phyloP scores from a whole-genome alignment of 2,888 invertebrate species.

The Thecocarcelia acutangulata region DNA sequence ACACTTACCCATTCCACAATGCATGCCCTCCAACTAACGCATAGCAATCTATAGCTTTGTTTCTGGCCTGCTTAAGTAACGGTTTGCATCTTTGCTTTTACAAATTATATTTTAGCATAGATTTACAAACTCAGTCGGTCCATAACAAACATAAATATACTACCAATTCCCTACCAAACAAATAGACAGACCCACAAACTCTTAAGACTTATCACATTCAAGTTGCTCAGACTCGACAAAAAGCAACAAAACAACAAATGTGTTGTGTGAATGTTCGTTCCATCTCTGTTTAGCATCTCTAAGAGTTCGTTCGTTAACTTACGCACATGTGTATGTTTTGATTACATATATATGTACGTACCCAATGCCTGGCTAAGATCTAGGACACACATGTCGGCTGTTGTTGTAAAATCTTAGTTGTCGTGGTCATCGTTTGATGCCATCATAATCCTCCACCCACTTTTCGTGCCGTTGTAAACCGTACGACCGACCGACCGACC shows the following conservation, averaged over 20 bases:
- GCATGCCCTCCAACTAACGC: constrained; percentile 1
- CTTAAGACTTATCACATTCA: constrained; percentile 26
- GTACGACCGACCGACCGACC: constrained; percentile 28
- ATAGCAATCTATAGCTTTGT: constrained; percentile 39
- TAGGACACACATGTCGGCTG: constrained; percentile 63
- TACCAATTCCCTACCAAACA: constrained; percentile 23
- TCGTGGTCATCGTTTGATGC: constrained; percentile 59
- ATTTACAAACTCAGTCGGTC: constrained; percentile 11
- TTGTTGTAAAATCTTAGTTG: constrained; percentile 59
- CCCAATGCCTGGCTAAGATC: constrained; percentile 46
- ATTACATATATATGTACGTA: neutral
- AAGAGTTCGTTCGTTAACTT: constrained; percentile 49
- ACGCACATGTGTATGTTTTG: constrained; percentile 43
- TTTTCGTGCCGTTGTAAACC: constrained; percentile 4
- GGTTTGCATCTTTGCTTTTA: constrained; percentile 65
- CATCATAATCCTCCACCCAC: constrained; percentile 49
- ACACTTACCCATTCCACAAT: constrained; percentile 20
- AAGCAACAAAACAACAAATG: constrained; percentile 52
- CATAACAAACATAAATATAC: neutral
- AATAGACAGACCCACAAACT: constrained; percentile 15
- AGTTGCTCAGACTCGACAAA: constrained; percentile 24
- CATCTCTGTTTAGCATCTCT: constrained; percentile 58
- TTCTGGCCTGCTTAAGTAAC: constrained; percentile 54
- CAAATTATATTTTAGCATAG: constrained; percentile 67
- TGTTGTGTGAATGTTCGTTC: constrained; percentile 45